phyloP scores from a whole-genome alignment of 2,888 invertebrate genomes.

The Pheosia gnoma region DNA sequence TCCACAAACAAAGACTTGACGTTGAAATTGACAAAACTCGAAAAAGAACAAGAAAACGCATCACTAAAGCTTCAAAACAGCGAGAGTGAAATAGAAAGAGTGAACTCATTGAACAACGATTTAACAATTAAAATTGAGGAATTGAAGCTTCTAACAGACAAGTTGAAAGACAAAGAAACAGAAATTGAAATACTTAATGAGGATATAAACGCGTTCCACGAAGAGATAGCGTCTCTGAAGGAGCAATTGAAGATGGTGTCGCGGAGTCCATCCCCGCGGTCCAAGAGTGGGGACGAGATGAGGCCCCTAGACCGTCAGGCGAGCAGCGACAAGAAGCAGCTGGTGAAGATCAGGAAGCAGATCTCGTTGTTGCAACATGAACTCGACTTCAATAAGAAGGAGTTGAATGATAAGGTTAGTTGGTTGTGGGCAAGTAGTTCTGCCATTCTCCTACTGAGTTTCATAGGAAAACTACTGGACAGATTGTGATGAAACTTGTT shows the following conservation, averaged over 20 bases:
- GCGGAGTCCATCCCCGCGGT: constrained; percentile 84
- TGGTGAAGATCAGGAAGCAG: constrained; percentile 80
- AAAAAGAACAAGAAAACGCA: constrained; percentile 76
- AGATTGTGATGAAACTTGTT: too few relatives aligned
- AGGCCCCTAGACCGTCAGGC: constrained; percentile 76
- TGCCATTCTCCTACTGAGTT: background rate
- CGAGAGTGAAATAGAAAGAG: constrained; percentile 66
- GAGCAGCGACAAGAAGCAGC: constrained; percentile 83
- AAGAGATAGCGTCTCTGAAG: constrained; percentile 76
- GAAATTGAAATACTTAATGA: constrained; percentile 83
- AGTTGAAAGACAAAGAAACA: constrained; percentile 79
- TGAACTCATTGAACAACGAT: constrained; percentile 69
- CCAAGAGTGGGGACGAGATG: constrained; percentile 80
- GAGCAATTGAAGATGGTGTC: constrained; percentile 77
- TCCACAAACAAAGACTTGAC: constrained; percentile 67
- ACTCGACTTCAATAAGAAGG: constrained; percentile 76
- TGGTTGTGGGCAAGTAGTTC: background rate
- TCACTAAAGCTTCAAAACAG: constrained; percentile 70
- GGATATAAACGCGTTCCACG: constrained; percentile 78
- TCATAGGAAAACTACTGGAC: too few relatives aligned
- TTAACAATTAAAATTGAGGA: constrained; percentile 71
- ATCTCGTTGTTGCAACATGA: constrained; percentile 74
- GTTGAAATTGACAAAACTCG: constrained; percentile 66
- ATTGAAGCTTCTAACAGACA: constrained; percentile 66
- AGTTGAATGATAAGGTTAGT: constrained; percentile 76